phyloP scores from a whole-genome alignment of 2,797 vertebrate genomes.

The Epinephelus awoara region DNA sequence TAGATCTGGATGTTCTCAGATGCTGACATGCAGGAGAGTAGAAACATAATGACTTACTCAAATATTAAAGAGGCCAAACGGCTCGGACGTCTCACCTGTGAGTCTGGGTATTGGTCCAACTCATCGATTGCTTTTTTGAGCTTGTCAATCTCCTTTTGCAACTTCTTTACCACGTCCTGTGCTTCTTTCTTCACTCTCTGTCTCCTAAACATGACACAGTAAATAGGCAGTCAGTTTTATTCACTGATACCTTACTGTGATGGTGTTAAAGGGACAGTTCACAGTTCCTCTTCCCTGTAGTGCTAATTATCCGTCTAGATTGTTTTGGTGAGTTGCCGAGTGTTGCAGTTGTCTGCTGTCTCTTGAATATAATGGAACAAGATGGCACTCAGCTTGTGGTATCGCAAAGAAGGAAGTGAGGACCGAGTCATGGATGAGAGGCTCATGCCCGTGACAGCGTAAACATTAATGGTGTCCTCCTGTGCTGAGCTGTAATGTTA shows the following conservation, averaged over 20 bases:
- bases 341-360: no score
- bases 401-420: no score
- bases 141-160: constrained; percentile 52
- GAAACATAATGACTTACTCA: background rate
- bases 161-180: constrained; percentile 21
- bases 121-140: constrained; percentile 30
- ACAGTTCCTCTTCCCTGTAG: no score
- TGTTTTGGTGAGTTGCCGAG: no score
- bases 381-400: no score
- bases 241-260: background rate
- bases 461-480: no score
- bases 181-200: constrained; percentile 10
- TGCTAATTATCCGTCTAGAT: no score
- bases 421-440: no score
- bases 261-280: no score
- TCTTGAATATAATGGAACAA: no score
- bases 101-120: constrained; percentile 19
- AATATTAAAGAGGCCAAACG: background rate
- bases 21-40: background rate
- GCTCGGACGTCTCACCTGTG: constrained; percentile 31
- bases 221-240: fast-evolving
- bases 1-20: background rate
- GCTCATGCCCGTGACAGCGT: no score
- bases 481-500: no score
- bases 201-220: constrained; percentile 39